Evolutionary conservation across 2,888 invertebrate species (phyloP).

Genomic region (Margaritifera margaritifera): DNA sequence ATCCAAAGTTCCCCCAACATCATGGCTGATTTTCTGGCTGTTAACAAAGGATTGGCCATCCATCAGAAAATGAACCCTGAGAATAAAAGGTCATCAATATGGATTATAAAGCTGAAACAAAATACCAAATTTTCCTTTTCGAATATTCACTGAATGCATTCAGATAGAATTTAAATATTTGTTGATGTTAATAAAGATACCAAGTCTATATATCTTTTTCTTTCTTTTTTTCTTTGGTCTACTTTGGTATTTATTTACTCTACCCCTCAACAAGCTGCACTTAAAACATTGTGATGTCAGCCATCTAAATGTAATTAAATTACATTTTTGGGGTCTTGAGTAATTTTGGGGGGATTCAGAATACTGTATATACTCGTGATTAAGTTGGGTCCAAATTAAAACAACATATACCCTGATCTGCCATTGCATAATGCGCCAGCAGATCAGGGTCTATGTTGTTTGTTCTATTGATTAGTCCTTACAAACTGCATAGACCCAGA

Average conservation of each 20-base stretch:
- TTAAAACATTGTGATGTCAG: too few species aligned
- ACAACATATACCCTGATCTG: too few species aligned
- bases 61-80: slow-evolving; percentile 62
- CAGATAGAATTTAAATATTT: not conserved
- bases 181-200: not conserved
- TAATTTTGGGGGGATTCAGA: too few species aligned
- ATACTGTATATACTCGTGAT: too few species aligned
- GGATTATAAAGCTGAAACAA: not conserved
- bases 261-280: too few species aligned
- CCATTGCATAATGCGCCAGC: too few species aligned
- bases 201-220: not conserved
- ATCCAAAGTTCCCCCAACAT: slow-evolving; percentile 36
- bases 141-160: not conserved
- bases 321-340: too few species aligned
- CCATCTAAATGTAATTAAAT: too few species aligned
- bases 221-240: not conserved
- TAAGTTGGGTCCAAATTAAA: too few species aligned
- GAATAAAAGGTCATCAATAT: slow-evolving; percentile 1
- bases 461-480: too few species aligned
- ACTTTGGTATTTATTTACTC: not conserved
- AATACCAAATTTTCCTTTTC: not conserved
- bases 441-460: too few species aligned
- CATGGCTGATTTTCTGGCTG: slow-evolving; percentile 46
- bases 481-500: too few species aligned
- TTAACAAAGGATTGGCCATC: slow-evolving; percentile 57